These are phyloP conservation scores for Drosophila yakuba DNA, from an alignment of 1,140 invertebrate species.

Conservation along the genomic window DNA sequence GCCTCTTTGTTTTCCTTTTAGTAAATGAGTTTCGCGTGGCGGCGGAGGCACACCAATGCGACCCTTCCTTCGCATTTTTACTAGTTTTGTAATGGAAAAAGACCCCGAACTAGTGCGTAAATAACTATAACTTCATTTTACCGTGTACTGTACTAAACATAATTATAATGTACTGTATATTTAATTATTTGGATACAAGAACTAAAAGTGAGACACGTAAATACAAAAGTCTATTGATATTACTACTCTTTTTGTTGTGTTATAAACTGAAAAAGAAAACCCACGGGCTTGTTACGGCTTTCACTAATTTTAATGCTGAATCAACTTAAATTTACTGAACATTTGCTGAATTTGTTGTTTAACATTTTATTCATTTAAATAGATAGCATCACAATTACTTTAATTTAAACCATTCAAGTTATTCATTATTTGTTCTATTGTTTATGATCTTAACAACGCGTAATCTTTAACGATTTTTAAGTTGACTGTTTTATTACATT, in stretches of 20 bases:
- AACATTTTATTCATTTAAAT: neutral
- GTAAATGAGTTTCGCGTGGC: conserved; percentile 75
- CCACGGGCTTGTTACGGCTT: conserved; percentile 5
- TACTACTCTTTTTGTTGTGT: conserved; percentile 27
- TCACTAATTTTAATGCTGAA: neutral
- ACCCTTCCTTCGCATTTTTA: conserved; percentile 68
- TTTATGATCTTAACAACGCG: neutral
- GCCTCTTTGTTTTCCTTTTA: conserved; percentile 62
- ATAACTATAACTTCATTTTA: conserved; percentile 75
- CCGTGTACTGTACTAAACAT: conserved; percentile 77
- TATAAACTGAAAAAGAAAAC: conserved; percentile 15
- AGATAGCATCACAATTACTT: neutral
- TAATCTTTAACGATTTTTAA: neutral
- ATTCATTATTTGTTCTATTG: neutral
- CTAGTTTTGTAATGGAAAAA: conserved; percentile 75
- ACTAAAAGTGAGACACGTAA: conserved; percentile 61
- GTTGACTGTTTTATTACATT: neutral
- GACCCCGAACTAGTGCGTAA: conserved; percentile 75
- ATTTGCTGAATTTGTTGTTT: neutral
- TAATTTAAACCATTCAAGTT: neutral
- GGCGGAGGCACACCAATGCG: conserved; percentile 25
- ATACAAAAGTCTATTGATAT: conserved; percentile 43
- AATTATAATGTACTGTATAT: conserved; percentile 82
- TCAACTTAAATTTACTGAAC: neutral
- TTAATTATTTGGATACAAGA: conserved; percentile 79